Percentiles rank a stretch among this genome's conserved stretches.
phyloP scores from a whole-genome alignment of 2,113 vertebrate genomes.

The Prunella fulvescens region DNA sequence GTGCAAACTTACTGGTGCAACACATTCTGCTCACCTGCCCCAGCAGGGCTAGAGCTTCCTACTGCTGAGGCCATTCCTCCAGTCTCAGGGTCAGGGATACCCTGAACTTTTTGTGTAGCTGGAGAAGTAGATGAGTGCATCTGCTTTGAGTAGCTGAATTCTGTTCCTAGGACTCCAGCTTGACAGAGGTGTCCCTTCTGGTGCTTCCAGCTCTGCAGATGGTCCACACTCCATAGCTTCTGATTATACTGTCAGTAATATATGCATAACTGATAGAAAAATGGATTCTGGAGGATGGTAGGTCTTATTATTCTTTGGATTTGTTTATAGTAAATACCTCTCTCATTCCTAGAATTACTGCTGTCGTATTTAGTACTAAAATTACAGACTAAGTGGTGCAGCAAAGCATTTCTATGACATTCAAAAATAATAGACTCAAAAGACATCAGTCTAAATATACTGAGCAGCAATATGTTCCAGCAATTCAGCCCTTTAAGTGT shows the following conservation, averaged over 20 bases:
- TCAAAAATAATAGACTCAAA: not conserved
- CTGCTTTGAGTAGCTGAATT: not conserved
- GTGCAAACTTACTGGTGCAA: not conserved
- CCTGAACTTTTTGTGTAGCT: not conserved
- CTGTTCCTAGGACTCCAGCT: not conserved
- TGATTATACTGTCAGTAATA: not conserved
- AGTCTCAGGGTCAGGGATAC: not conserved
- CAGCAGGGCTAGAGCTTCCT: not conserved
- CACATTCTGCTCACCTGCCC: not conserved
- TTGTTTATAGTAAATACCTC: conserved; percentile 1
- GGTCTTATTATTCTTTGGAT: not conserved
- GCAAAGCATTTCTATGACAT: not conserved
- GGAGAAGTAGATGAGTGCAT: not conserved
- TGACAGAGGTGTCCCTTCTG: not conserved
- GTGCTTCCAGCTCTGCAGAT: not conserved
- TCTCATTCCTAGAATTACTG: not conserved
- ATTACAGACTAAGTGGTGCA: not conserved
- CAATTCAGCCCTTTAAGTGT: not conserved
- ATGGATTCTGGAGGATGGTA: not conserved
- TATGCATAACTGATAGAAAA: not conserved
- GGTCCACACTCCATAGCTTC: not conserved
- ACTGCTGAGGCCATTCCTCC: not conserved
- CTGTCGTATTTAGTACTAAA: conserved; percentile 9
- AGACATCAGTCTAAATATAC: not conserved
- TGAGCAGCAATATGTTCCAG: not conserved